phyloP scores from a whole-genome alignment of 2,888 invertebrate species.

The Eudemis profundana region DNA sequence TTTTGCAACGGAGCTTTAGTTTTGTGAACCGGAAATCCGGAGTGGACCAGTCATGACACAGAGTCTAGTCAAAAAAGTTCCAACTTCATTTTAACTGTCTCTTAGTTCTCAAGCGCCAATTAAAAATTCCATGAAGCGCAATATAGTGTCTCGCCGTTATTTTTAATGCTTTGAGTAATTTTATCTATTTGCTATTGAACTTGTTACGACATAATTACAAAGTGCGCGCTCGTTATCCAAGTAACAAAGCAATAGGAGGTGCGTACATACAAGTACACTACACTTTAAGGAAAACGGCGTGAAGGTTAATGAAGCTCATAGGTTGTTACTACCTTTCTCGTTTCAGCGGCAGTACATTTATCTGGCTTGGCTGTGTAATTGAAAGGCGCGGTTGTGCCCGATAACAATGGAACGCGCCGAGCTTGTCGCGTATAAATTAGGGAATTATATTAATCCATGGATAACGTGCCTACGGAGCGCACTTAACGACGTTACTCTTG shows the following conservation, averaged over 20 bases:
- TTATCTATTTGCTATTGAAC: neutral
- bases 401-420: constrained; percentile 63
- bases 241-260: constrained; percentile 35
- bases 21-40: constrained; percentile 1
- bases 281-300: neutral
- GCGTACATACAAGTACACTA: constrained; percentile 15
- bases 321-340: neutral
- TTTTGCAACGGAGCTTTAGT: constrained; percentile 5
- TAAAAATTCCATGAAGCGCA: constrained; percentile 14
- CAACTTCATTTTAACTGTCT: constrained; percentile 22
- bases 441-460: constrained; percentile 79
- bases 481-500: constrained; percentile 42
- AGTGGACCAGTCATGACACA: constrained; percentile 15
- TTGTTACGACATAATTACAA: constrained; percentile 10
- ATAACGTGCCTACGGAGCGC: constrained; percentile 57
- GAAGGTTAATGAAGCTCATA: neutral
- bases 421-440: constrained; percentile 75
- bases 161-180: neutral
- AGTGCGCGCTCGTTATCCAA: constrained; percentile 28
- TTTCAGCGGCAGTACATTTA: constrained; percentile 25
- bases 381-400: constrained; percentile 71
- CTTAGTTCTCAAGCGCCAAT: constrained; percentile 31
- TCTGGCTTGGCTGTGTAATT: constrained; percentile 61
- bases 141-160: neutral
- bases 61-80: constrained; percentile 17